Percentiles rank a stretch among this genome's conserved stretches.
phyloP scores from a whole-genome alignment of 2,797 vertebrate species.

The Pteropus rufus region DNA sequence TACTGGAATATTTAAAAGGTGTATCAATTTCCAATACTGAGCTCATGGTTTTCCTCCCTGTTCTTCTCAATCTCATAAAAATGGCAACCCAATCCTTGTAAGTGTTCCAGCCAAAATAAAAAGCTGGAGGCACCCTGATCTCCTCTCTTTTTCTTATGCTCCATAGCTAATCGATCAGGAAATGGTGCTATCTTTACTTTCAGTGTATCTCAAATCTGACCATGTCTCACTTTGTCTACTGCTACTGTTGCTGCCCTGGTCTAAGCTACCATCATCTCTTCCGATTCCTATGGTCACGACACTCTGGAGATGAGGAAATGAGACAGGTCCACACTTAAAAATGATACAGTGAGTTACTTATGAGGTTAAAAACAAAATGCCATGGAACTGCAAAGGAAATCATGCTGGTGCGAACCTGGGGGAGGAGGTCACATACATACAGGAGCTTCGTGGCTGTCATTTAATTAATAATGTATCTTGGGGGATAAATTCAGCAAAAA shows the following conservation, averaged over 20 bases:
- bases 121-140: neutral
- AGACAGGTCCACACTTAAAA: neutral
- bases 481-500: neutral
- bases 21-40: accelerated
- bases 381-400: neutral
- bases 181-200: neutral
- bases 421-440: neutral
- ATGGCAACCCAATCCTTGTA: neutral
- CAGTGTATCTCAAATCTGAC: neutral
- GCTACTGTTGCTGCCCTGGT: neutral
- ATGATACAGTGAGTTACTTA: neutral
- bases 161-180: neutral
- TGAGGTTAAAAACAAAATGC: neutral
- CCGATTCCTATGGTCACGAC: neutral
- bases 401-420: neutral
- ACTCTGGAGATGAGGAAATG: neutral
- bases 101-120: neutral
- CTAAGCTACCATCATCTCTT: neutral
- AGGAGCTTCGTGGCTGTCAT: neutral
- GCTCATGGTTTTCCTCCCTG: too few relatives aligned
- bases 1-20: neutral
- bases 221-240: neutral
- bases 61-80: neutral
- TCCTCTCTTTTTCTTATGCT: neutral
- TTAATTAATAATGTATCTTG: neutral